These are phyloP conservation scores for Troides aeacus DNA, from an alignment of 2,888 invertebrate genomes.

Conservation along the genomic window DNA sequence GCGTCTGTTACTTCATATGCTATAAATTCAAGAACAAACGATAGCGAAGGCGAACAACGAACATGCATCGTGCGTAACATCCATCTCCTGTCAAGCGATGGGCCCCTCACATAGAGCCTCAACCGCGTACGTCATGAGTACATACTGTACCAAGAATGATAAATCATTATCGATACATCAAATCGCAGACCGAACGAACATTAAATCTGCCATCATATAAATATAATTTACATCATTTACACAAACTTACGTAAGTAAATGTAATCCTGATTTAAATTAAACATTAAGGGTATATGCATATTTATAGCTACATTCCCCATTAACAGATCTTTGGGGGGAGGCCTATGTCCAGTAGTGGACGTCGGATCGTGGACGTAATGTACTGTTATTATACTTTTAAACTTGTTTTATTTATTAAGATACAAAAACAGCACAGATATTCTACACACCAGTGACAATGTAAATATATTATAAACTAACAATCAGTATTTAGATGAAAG, in stretches of 20 bases:
- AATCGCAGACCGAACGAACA: conserved; percentile 41
- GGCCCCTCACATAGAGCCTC: conserved; percentile 35
- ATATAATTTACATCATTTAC: conserved; percentile 60
- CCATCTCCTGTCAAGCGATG: conserved; percentile 65
- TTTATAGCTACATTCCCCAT: too few species aligned
- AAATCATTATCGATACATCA: conserved; percentile 60
- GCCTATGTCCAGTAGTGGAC: too few species aligned
- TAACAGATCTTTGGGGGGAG: too few species aligned
- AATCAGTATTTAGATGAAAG: too few species aligned
- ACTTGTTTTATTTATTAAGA: too few species aligned
- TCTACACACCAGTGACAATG: too few species aligned
- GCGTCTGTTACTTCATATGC: conserved; percentile 73
- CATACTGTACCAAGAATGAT: conserved; percentile 49
- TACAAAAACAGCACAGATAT: too few species aligned
- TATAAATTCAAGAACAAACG: conserved; percentile 74
- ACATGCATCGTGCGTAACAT: conserved; percentile 52
- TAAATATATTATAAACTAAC: too few species aligned
- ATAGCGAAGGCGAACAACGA: conserved; percentile 65
- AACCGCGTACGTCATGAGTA: conserved; percentile 20
- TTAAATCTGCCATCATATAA: conserved; percentile 52
- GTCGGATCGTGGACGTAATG: too few species aligned
- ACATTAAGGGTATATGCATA: background rate
- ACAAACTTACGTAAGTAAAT: conserved; percentile 34
- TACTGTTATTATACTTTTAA: too few species aligned
- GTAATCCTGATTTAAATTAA: conserved; percentile 31